phyloP scores from a whole-genome alignment of 1,140 invertebrate genomes.

The Camponotus vicinus region DNA sequence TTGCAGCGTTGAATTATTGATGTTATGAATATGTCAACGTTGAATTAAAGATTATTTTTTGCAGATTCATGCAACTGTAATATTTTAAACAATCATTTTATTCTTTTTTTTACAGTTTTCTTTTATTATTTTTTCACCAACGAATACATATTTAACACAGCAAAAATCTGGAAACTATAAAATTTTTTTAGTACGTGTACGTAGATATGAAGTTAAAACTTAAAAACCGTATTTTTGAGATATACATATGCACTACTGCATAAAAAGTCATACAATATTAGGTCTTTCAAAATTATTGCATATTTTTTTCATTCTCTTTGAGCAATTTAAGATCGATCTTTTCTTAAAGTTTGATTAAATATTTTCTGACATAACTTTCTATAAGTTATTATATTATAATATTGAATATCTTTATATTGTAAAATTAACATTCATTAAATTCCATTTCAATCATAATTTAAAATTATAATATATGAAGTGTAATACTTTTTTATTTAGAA shows the following conservation, averaged over 20 bases:
- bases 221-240: neutral
- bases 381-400: constrained; percentile 8
- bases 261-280: neutral
- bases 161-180: neutral
- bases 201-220: neutral
- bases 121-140: constrained; percentile 11
- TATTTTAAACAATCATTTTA: neutral
- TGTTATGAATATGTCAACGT: neutral
- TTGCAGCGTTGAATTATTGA: neutral
- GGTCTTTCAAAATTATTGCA: neutral
- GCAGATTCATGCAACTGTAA: neutral
- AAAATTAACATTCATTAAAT: constrained; percentile 35
- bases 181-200: neutral
- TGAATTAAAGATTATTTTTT: constrained; percentile 28
- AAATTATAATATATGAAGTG: neutral
- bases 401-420: neutral
- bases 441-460: neutral
- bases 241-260: neutral
- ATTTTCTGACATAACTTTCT: constrained; percentile 8
- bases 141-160: neutral
- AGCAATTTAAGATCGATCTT: neutral
- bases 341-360: constrained; percentile 40
- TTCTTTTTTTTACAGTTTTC: neutral
- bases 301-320: constrained; percentile 13
- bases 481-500: neutral